Evolutionary conservation across 2,797 vertebrate species (phyloP), one percentile per base, ranked within the genome.

Genomic region (Schizothorax lantsangensis): DNA sequence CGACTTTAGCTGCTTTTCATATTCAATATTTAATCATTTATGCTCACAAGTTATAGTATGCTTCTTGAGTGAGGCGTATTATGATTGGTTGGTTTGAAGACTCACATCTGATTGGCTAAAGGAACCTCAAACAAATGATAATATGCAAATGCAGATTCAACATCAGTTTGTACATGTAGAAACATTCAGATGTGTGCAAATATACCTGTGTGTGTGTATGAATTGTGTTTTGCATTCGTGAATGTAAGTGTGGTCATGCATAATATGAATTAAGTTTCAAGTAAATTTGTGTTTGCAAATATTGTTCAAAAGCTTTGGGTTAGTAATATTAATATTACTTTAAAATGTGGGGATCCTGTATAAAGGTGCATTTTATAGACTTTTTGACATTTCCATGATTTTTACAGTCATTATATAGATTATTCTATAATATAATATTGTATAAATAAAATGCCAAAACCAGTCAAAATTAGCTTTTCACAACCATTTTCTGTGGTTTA

Each of bases 1-100:
- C n/a, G 11, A 9, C 26, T 40, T 30, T 33, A 54, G 69, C 6
- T 26, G 36, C 49, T 75, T 71, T 38, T 33, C 4, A 54, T 59
- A 74, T 36, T 84, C 52, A 64, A 74, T 74, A 45, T 83, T 43
- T 21, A 36, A 84, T 84, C 30, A 84, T 49, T 38, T 38, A 26
- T n/a, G 40, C 40, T 17, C 14, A 8, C 33, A 5, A 40, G 52
- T 14, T 78, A 23, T 5, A 2, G 47, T 33, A 23, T 21, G 47
- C 49, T 45, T 45, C 40, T 73, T 6, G 14, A 23, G 72, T 17
- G 49, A 57, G 30, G 21, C 21, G 0, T 17, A 1, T 36, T 8
- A 8, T 40, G 75, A 79, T 38, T 57, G 75, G 75, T 21, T 78
- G 52, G 33, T 30, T 15, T 59, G 75, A n/a, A 36, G 23, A 23